phyloP scores from a whole-genome alignment of 2,888 invertebrate species.

The Pseudoips prasinana region DNA sequence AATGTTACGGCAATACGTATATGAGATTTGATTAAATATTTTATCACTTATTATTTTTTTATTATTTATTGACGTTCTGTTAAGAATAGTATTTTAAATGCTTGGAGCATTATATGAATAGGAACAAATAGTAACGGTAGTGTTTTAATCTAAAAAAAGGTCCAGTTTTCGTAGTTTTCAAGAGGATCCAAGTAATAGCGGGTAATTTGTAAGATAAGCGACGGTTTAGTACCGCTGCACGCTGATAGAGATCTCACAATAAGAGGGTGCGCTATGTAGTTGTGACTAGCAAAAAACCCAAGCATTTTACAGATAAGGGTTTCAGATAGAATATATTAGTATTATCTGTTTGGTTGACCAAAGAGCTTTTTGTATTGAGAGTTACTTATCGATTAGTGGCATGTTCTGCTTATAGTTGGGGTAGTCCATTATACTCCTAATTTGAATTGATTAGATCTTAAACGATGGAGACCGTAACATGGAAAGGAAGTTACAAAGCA shows the following conservation, averaged over 20 bases:
- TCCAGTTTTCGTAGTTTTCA: conserved; percentile 60
- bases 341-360: conserved; percentile 11
- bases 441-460: too few species aligned
- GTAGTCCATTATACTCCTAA: too few species aligned
- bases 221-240: conserved; percentile 49
- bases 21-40: too few species aligned
- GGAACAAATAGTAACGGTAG: conserved; percentile 46
- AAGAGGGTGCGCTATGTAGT: conserved; percentile 37
- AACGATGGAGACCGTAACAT: not conserved
- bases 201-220: conserved; percentile 74
- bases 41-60: too few species aligned
- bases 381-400: too few species aligned
- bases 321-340: conserved; percentile 27
- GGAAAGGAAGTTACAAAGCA: conserved; percentile 8
- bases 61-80: too few species aligned
- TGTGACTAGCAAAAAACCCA: conserved; percentile 7
- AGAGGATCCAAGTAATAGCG: conserved; percentile 64
- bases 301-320: conserved; percentile 22
- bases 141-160: conserved; percentile 53
- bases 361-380: conserved; percentile 1
- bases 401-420: too few species aligned
- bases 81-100: too few species aligned
- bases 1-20: too few species aligned
- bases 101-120: too few species aligned
- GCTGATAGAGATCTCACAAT: conserved; percentile 60